Evolutionary conservation across 2,113 vertebrate genomes (phyloP).

Genomic region (Rattus norvegicus): DNA sequence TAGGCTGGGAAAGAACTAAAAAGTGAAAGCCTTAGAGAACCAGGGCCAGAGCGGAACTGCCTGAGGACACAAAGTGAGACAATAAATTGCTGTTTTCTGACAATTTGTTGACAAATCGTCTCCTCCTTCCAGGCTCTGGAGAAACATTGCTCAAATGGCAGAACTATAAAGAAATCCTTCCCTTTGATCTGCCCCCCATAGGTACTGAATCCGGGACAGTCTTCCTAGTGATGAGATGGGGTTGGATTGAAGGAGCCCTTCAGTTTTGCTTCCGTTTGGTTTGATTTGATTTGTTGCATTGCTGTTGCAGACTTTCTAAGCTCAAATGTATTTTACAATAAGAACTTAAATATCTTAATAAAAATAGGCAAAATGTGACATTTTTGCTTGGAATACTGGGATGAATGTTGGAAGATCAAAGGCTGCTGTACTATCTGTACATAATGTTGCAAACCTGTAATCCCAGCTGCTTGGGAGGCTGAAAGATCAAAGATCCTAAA

Average conservation of each 20-base stretch:
- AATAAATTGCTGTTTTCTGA: neutral
- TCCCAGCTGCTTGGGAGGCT: neutral
- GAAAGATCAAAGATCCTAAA: neutral
- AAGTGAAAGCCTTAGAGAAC: neutral
- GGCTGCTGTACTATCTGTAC: neutral
- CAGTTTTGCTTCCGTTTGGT: neutral
- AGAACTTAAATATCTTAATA: neutral
- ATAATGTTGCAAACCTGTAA: neutral
- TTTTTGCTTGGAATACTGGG: neutral
- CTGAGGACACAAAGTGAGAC: neutral
- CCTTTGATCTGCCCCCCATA: neutral
- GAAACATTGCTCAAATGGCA: neutral
- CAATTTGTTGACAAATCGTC: neutral
- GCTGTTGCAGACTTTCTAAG: neutral
- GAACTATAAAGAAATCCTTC: neutral
- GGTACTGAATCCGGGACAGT: neutral
- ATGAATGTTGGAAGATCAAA: neutral
- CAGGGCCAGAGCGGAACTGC: neutral
- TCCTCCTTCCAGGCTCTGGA: neutral
- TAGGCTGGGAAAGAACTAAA: neutral
- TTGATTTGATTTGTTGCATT: neutral
- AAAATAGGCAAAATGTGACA: neutral
- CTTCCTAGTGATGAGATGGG: neutral
- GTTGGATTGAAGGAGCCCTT: neutral
- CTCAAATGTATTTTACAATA: constrained; percentile 25